A percentile compares a stretch with the other conserved stretches of the same genome.
phyloP scores from a whole-genome alignment of 2,113 vertebrate genomes.

The Puffinus mauretanicus region DNA sequence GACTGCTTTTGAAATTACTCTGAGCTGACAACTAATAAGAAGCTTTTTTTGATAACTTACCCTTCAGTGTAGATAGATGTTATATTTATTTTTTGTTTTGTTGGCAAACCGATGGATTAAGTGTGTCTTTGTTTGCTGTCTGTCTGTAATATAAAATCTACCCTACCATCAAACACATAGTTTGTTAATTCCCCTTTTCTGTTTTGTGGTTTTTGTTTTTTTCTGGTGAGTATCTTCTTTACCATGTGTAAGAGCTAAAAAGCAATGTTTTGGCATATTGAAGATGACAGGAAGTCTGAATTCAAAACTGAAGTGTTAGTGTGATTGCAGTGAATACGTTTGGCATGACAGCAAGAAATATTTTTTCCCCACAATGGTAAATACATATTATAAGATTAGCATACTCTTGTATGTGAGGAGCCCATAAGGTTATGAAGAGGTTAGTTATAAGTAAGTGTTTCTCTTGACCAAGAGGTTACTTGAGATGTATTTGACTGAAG shows the following conservation, averaged over 20 bases:
- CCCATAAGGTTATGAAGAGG: not conserved
- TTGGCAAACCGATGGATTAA: not conserved
- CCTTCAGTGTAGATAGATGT: not conserved
- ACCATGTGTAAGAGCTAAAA: not conserved
- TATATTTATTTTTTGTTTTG: not conserved
- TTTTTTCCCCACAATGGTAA: not conserved
- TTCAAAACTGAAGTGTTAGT: conserved; percentile 1
- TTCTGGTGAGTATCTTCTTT: not conserved
- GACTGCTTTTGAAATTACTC: conserved; percentile 44
- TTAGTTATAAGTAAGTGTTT: not conserved
- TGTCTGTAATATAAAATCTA: not conserved
- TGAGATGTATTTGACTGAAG: not conserved
- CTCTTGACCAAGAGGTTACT: not conserved
- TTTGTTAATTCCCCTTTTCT: not conserved
- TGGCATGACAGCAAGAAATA: not conserved
- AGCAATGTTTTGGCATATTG: not conserved
- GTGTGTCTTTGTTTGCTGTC: not conserved
- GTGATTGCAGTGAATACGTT: not conserved
- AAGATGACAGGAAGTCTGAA: conserved; percentile 19
- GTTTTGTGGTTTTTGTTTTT: not conserved
- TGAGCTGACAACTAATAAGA: conserved; percentile 41
- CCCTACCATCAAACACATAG: not conserved
- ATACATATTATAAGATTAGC: not conserved
- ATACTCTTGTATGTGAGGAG: not conserved
- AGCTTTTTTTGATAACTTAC: conserved; percentile 7